These are phyloP conservation scores for Tipula confusa DNA, from an alignment of 2,888 invertebrate genomes.

Conservation along the genomic window DNA sequence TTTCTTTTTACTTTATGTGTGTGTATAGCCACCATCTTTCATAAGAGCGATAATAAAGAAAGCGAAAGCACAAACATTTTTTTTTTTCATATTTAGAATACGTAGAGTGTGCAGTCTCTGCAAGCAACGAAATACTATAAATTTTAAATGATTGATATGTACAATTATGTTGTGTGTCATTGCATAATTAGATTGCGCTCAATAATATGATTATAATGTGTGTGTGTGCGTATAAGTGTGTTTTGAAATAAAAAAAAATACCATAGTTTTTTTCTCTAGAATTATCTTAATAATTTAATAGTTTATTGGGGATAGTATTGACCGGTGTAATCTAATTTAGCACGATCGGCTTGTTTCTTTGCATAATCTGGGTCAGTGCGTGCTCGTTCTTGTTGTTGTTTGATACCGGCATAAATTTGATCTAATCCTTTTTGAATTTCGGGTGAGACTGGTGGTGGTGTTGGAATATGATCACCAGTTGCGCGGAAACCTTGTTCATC, in stretches of 20 bases:
- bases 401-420: slow-evolving; percentile 79
- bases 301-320: slow-evolving; percentile 51
- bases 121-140: not conserved
- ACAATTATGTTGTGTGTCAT: not conserved
- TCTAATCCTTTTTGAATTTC: slow-evolving; percentile 85
- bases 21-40: not conserved
- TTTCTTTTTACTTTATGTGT: not conserved
- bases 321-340: slow-evolving; percentile 58
- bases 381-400: slow-evolving; percentile 53
- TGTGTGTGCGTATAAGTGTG: no score
- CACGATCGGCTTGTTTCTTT: slow-evolving; percentile 46
- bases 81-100: not conserved
- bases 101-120: no score
- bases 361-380: slow-evolving; percentile 49
- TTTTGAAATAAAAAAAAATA: slow-evolving; percentile 35
- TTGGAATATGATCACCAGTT: slow-evolving; percentile 76
- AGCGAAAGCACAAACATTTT: not conserved
- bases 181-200: slow-evolving; percentile 32
- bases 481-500: slow-evolving; percentile 80
- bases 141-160: not conserved
- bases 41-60: not conserved
- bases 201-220: no score
- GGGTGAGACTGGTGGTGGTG: slow-evolving; percentile 75
- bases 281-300: slow-evolving; percentile 14
- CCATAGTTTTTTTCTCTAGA: not conserved